These are phyloP conservation scores for Bambusicola thoracicus DNA, from an alignment of 2,113 vertebrate species.

Conservation along the genomic window DNA sequence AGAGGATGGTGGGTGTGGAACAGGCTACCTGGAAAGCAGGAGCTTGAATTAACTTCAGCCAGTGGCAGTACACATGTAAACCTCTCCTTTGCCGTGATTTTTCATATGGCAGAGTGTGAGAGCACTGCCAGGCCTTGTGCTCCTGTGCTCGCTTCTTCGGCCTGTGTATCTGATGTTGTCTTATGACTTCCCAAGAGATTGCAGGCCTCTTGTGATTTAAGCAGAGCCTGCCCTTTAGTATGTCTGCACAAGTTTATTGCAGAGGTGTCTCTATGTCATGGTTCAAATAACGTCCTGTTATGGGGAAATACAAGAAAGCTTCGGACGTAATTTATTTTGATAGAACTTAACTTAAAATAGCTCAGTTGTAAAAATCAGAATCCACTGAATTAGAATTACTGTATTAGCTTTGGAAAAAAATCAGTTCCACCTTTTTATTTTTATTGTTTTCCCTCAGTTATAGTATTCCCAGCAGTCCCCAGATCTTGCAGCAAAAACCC, in stretches of 20 bases:
- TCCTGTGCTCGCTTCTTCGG: not conserved
- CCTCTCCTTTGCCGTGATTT: not conserved
- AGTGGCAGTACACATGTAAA: not conserved
- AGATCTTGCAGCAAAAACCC: not conserved
- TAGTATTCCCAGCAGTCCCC: not conserved
- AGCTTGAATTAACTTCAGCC: not conserved
- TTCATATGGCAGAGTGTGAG: too few relatives aligned
- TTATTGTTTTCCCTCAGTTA: not conserved
- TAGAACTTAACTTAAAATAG: not conserved
- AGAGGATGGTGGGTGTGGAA: not conserved
- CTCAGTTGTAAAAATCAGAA: not conserved
- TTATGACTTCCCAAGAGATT: not conserved
- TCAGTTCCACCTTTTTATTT: not conserved
- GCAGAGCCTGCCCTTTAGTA: not conserved
- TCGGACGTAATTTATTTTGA: not conserved
- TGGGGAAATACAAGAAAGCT: not conserved
- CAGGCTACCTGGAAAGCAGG: not conserved
- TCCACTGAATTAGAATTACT: not conserved
- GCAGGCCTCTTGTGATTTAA: not conserved
- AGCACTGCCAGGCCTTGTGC: not conserved
- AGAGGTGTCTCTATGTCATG: not conserved
- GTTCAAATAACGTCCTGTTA: not conserved
- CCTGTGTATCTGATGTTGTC: not conserved
- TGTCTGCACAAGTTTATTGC: fast-evolving
- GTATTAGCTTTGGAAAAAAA: not conserved